These are phyloP conservation scores for Astur gentilis DNA, from an alignment of 2,113 vertebrate species.

Conservation along the genomic window DNA sequence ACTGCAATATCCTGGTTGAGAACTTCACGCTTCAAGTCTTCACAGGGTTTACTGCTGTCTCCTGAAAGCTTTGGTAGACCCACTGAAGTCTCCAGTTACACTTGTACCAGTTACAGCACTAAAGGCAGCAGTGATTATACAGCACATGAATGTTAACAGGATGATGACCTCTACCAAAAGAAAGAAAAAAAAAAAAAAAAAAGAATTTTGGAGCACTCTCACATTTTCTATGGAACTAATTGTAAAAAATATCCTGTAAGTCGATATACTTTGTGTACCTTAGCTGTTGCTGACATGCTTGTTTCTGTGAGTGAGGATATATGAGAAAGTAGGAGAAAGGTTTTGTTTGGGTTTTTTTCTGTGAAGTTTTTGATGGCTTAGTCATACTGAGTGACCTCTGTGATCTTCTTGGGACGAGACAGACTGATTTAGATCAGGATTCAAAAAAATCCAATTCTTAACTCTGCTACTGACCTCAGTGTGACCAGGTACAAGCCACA, in stretches of 20 bases:
- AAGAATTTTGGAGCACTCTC: not conserved
- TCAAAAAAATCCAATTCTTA: not conserved
- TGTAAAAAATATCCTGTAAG: not conserved
- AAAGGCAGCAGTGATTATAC: not conserved
- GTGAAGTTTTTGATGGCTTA: not conserved
- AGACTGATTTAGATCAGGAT: not conserved
- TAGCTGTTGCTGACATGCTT: not conserved
- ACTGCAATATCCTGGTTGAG: not conserved
- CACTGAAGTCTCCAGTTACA: not conserved
- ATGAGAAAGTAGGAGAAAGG: not conserved
- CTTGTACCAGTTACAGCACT: not conserved
- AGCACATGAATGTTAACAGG: not conserved
- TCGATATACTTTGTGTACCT: not conserved
- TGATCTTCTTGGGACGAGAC: not conserved
- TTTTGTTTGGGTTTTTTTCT: not conserved
- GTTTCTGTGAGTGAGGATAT: not conserved
- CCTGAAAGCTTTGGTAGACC: not conserved
- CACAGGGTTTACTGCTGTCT: not conserved
- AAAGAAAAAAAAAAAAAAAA: too few relatives aligned
- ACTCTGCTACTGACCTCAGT: constrained; percentile 1
- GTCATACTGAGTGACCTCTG: not conserved
- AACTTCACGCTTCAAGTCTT: not conserved
- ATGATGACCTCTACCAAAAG: not conserved
- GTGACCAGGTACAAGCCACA: not conserved
- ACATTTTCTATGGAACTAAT: not conserved